Conservation (phyloP, 2,113 vertebrate species). For the Anguilla japonica region DNA sequence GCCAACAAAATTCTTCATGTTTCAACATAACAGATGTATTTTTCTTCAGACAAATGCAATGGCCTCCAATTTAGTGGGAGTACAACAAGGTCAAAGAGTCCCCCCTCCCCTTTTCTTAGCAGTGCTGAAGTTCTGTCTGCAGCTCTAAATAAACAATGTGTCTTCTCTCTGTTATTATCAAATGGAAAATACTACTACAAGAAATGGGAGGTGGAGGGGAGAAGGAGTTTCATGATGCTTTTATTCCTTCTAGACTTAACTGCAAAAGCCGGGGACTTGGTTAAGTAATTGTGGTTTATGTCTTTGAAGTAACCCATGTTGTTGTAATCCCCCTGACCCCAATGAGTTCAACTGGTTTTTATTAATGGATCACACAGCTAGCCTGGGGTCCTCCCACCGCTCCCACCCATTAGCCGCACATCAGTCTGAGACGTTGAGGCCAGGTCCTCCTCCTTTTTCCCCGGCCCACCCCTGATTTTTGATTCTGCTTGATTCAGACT, state of each 20-base stretch:
- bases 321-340: conserved; percentile 40
- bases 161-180: background rate
- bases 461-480: conserved; percentile 39
- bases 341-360: conserved; percentile 46
- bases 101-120: background rate
- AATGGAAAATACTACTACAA: background rate
- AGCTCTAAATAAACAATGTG: conserved; percentile 26
- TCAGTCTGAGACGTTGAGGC: conserved; percentile 39
- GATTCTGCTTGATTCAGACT: conserved; percentile 45
- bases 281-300: conserved; percentile 38
- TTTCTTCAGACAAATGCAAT: background rate
- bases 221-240: conserved; percentile 4
- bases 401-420: conserved; percentile 49
- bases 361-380: conserved; percentile 52
- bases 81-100: background rate
- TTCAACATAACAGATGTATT: background rate
- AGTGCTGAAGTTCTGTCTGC: background rate
- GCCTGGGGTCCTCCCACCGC: conserved; percentile 41
- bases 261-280: conserved; percentile 38
- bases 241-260: background rate
- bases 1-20: background rate
- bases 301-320: conserved; percentile 47
- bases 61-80: background rate
- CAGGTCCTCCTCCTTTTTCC: background rate
- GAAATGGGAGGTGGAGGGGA: background rate